phyloP scores from a whole-genome alignment of 2,113 vertebrate genomes.

The Apaloderma vittatum region DNA sequence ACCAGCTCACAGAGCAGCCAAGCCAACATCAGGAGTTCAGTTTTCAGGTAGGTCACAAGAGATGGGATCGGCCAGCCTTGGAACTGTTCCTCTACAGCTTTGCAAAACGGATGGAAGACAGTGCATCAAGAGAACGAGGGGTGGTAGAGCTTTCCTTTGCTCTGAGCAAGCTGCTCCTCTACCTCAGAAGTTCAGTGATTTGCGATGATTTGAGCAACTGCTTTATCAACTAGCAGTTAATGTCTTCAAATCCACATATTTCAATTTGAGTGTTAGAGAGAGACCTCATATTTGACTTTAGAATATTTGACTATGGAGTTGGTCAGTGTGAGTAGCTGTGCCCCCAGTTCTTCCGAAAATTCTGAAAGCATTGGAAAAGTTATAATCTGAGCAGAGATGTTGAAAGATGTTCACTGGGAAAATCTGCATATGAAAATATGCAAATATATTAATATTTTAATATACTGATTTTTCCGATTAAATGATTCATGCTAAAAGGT shows the following conservation, averaged over 20 bases:
- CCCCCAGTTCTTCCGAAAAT: not conserved
- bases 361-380: not conserved
- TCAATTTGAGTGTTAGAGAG: not conserved
- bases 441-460: conserved; percentile 53
- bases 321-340: not conserved
- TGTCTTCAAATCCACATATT: not conserved
- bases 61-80: not conserved
- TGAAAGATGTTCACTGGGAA: not conserved
- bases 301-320: not conserved
- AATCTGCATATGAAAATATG: conserved; percentile 56
- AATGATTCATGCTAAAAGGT: conserved; percentile 44
- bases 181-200: not conserved
- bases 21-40: not conserved
- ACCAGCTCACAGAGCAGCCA: not conserved
- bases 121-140: not conserved
- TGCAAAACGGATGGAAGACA: not conserved
- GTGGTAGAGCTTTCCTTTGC: not conserved
- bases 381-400: not conserved
- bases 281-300: not conserved
- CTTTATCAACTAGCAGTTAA: not conserved
- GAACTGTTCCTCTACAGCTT: not conserved
- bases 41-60: not conserved
- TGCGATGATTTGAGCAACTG: not conserved
- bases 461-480: conserved; percentile 37
- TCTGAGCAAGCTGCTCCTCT: not conserved